Evolutionary conservation across 2,113 vertebrate genomes (phyloP).

Genomic region (Probosciger aterrimus): DNA sequence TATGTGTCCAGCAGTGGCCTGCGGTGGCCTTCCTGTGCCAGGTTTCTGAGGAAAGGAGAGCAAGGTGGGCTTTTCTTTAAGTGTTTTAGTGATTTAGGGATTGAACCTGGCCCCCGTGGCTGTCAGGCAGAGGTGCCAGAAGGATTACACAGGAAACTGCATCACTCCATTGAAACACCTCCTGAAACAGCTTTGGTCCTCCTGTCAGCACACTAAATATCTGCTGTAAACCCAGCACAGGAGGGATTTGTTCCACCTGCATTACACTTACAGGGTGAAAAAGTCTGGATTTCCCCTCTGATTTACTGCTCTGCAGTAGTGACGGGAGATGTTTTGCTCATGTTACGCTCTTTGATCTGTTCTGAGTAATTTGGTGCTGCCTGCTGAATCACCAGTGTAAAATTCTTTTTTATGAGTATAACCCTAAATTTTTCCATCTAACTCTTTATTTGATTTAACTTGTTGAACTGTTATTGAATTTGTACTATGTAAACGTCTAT

Average conservation of each 20-base stretch:
- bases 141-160: neutral
- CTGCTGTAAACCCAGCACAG: neutral
- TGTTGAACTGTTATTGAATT: slow-evolving; percentile 30
- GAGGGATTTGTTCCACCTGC: neutral
- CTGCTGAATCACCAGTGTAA: slow-evolving; percentile 4
- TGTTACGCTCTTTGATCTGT: neutral
- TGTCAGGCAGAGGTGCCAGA: neutral
- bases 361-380: neutral
- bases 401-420: neutral
- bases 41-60: neutral
- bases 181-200: neutral
- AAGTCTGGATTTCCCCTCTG: neutral
- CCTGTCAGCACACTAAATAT: neutral
- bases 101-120: neutral
- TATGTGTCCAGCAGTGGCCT: accelerated
- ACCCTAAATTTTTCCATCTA: neutral
- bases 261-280: neutral
- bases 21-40: neutral
- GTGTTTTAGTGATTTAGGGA: neutral
- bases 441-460: slow-evolving; percentile 32
- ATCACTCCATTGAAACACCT: neutral
- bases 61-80: accelerated
- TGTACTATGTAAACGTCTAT: slow-evolving; percentile 41
- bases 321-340: neutral
- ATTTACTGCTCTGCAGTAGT: neutral